Evolutionary conservation across 2,113 vertebrate genomes (phyloP), one percentile per base, ranked within the genome.

Genomic region (Setophaga petechia): DNA sequence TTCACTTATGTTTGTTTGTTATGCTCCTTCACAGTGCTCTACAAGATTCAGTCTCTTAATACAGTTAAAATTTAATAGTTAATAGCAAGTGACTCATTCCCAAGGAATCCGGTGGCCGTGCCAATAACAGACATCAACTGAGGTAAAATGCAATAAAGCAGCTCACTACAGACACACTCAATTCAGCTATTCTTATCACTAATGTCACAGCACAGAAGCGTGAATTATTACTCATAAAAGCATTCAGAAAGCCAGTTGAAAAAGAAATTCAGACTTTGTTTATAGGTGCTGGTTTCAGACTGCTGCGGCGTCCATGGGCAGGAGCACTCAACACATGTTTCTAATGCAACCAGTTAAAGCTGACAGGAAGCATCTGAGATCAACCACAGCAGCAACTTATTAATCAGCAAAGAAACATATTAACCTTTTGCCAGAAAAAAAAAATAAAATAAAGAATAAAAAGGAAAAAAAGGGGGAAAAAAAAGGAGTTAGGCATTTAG

Each of bases 281-380:
- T 85, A 89, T 78, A 89, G 94, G 75, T 17, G 52, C 87, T 35
- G 61, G 78, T 95, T 96, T 96, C 93, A 83, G 52, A 10, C 6
- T 11, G 41, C 75, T 68, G 78, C 44, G 72, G 41, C 62, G 37
- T 77, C 35, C 73, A 95, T 68, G 84, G 69, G 94, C 81, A 6
- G 47, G 47, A 62, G 83, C 66, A 4, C 79, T 3, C 55, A 69
- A 94, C 91, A 90, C 93, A 95, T 82, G 94, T 94, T 97, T 96
- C 96, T 91, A 94, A 95, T 77, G 96, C 43, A 96, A 92, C 95
- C 96, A 85, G 89, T 69, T 87, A 30, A 35, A 93, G 88, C 15
- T 85, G 97, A 96, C 97, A 98, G 98, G 97, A 98, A 98, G 97
- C 97, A 98, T 97, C 96, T 90, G 91, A 97, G 84, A 97, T 28